Percentiles rank a stretch among this genome's conserved stretches.
Conservation (phyloP, 2,113 vertebrate species). For the Tretioscincus oriximinensis region DNA sequence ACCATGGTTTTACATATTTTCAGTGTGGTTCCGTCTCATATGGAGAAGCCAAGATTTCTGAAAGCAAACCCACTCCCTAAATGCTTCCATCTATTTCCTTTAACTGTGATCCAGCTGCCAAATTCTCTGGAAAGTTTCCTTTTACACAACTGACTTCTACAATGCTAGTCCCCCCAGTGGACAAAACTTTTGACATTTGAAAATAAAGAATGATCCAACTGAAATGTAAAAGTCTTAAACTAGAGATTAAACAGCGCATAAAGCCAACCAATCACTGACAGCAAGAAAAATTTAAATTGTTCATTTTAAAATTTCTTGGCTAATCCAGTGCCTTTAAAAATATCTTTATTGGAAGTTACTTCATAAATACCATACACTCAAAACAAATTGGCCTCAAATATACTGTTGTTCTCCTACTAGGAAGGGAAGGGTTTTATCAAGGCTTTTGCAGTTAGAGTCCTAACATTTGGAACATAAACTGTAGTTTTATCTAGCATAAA, state of each 20-base stretch:
- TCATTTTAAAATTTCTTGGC: neutral
- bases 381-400: neutral
- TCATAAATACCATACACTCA: neutral
- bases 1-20: neutral
- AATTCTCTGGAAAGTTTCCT: neutral
- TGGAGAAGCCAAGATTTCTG: neutral
- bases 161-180: neutral
- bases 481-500: neutral
- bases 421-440: neutral
- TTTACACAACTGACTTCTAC: neutral
- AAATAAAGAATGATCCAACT: slow-evolving; percentile 9
- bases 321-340: neutral
- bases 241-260: neutral
- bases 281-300: neutral
- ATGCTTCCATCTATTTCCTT: neutral
- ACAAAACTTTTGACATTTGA: slow-evolving; percentile 8
- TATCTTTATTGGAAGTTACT: neutral
- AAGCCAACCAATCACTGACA: neutral
- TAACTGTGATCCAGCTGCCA: neutral
- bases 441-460: neutral
- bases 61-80: slow-evolving; percentile 16
- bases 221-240: neutral
- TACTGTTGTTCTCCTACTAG: neutral
- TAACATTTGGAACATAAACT: neutral
- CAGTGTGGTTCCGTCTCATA: neutral